phyloP scores from a whole-genome alignment of 2,888 invertebrate species.

The Silvanus unidentatus region DNA sequence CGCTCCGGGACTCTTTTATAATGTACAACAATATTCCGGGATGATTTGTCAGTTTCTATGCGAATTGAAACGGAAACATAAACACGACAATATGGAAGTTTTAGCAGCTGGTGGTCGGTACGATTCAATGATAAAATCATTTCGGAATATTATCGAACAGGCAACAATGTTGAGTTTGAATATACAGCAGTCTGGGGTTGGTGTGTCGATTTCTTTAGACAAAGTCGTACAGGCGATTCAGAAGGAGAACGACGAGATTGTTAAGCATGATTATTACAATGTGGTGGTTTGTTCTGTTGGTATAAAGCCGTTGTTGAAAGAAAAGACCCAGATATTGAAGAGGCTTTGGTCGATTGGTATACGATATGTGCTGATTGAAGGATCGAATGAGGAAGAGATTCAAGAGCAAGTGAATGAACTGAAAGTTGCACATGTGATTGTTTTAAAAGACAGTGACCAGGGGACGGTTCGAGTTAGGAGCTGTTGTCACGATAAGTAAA shows the following conservation, averaged over 20 bases:
- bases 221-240: slow-evolving; percentile 61
- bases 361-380: slow-evolving; percentile 58
- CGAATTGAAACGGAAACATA: slow-evolving; percentile 52
- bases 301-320: slow-evolving; percentile 52
- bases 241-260: slow-evolving; percentile 48
- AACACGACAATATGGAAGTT: slow-evolving; percentile 56
- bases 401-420: slow-evolving; percentile 56
- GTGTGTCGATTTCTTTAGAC: slow-evolving; percentile 81
- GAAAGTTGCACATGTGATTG: slow-evolving; percentile 58
- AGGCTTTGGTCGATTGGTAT: slow-evolving; percentile 70
- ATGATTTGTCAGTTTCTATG: slow-evolving; percentile 63
- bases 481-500: slow-evolving; percentile 57
- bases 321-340: slow-evolving; percentile 50
- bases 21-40: slow-evolving; percentile 60
- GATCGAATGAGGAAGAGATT: slow-evolving; percentile 58
- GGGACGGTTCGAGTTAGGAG: slow-evolving; percentile 53
- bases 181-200: slow-evolving; percentile 55
- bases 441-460: slow-evolving; percentile 57
- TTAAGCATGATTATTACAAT: slow-evolving; percentile 46
- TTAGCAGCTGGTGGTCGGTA: slow-evolving; percentile 89
- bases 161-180: slow-evolving; percentile 30
- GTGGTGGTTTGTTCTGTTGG: slow-evolving; percentile 64
- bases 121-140: slow-evolving; percentile 70
- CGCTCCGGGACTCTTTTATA: slow-evolving; percentile 56
- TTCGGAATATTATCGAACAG: slow-evolving; percentile 50